phyloP scores from a whole-genome alignment of 2,888 invertebrate species.

The Osmoderma eremita region DNA sequence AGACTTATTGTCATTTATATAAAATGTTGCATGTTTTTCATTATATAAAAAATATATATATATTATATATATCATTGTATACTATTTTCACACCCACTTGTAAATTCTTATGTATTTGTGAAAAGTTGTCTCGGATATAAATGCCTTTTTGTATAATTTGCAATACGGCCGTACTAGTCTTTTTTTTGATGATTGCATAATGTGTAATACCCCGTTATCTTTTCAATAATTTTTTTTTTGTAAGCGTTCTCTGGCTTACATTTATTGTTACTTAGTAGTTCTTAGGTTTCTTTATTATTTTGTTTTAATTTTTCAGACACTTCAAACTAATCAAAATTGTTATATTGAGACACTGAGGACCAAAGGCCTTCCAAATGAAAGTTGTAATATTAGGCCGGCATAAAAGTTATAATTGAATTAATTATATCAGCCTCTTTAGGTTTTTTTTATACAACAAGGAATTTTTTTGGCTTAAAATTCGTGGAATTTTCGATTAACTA shows the following conservation, averaged over 20 bases:
- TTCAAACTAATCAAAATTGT: constrained; percentile 4
- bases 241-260: constrained; percentile 13
- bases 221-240: not conserved
- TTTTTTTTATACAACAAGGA: too few relatives aligned
- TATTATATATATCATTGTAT: constrained; percentile 40
- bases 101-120: constrained; percentile 31
- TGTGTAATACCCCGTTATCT: constrained; percentile 21
- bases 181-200: constrained; percentile 35
- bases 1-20: constrained; percentile 40
- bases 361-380: not conserved
- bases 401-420: too few relatives aligned
- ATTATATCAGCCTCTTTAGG: too few relatives aligned
- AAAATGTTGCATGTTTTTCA: constrained; percentile 41
- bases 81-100: constrained; percentile 42
- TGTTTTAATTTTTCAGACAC: constrained; percentile 12
- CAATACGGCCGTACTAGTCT: constrained; percentile 54
- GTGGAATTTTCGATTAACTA: too few relatives aligned
- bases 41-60: constrained; percentile 41
- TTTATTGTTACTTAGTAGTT: constrained; percentile 23
- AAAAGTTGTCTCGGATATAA: constrained; percentile 26
- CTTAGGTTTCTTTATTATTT: constrained; percentile 2
- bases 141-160: constrained; percentile 45
- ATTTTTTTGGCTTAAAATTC: too few relatives aligned
- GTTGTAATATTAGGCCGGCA: not conserved
- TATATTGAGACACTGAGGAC: constrained; percentile 16